Base-by-base conservation (phyloP, 64 coral and sea anemone genomes). In the Montipora foliosa region DNA sequence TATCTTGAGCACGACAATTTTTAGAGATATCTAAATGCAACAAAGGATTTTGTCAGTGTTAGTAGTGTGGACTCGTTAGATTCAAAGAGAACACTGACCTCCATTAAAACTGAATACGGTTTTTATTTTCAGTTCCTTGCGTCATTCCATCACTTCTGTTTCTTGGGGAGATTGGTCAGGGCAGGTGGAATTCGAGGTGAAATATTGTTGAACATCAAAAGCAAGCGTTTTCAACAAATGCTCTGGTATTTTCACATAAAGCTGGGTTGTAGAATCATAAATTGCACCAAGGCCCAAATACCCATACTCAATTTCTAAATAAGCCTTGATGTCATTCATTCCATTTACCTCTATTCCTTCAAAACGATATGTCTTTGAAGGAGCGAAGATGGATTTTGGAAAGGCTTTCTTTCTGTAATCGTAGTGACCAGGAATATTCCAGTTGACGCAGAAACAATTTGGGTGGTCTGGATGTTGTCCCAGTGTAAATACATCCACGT, bases 181-280 rank as follows among this genome's bases (percentile, higher is more conserved):
- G 13, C 61, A 55, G 10, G 52, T 55, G 1, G 52, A 55, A 55
- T 7, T 55, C 5, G 52, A 55, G 10, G 52, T 8, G 61, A 64
- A 64, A 64, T 64, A 16, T 15, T 15, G 61, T 16, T 16, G 61
- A 14, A 64, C 61, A 0, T 14, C 61, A 15, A 11, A 12, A 64
- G 61, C 9, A 64, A 86, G 62, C 45, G 49, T 46, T 71, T 49
- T 19, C n/a, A 70, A 71, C n/a, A 86, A 5, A 45, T 21, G 70
- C 20, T 86, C 62, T 9, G 64, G 82, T 86, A 86, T 86, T 86
- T 86, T 86, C 44, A 86, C 82, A n/a, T 86, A 86, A 51, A 86
- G 82, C 46, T 86, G 45, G 9, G 64, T 71, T 50, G 49, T 19
- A 10, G 4, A 13, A 46, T 86, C 82, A 13, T 71, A 86, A 46